Evolutionary conservation across 2,113 vertebrate species (phyloP), one percentile per base, ranked within the genome.

Genomic region (Pedetes capensis): DNA sequence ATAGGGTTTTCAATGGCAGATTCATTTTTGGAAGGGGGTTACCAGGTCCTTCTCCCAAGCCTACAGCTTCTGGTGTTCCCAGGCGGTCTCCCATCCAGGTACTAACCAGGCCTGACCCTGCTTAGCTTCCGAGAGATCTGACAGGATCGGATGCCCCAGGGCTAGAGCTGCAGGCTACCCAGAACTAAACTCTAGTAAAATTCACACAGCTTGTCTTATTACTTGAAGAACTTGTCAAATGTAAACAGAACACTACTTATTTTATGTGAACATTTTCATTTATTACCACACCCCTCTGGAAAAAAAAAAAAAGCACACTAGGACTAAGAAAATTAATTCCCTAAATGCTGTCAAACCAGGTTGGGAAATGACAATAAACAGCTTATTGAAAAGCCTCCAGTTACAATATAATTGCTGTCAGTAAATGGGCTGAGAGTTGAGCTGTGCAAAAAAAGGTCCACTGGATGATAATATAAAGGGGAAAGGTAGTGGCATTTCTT

Each of bases 241-340:
- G 98, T 98, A 99, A 98, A 98, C 98, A 95, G 98, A 98, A 98
- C 98, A 97, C 95, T 98, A 97, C 98, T 98, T 98, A 98, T 89
- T 97, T 98, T 98, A 97, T 96, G 98, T 98, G 98, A 98, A 98
- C 98, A 98, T 98, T 98, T 98, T 98, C 98, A 98, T 99, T 99
- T 98, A 98, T 98, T 96, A 97, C 53, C 32, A 68, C 8, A 0
- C 63, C 25, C 44, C 5, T 32, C 20, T 25, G 57, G 39, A 12
- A 68, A n/a, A 98, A 98, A n/a, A 98, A 98, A 98, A 94, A 98
- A 98, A 98, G 97, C 98, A 99, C 99, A 99, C 98, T 97, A 97
- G 98, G 98, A 98, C 98, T 97, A 98, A 98, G 98, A 98, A 98
- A 98, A 99, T 98, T 98, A 99, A 99, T 99, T 98, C 98, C 98